These are phyloP conservation scores for Orthosia cruda DNA, from an alignment of 2,888 invertebrate species.

Conservation along the genomic window DNA sequence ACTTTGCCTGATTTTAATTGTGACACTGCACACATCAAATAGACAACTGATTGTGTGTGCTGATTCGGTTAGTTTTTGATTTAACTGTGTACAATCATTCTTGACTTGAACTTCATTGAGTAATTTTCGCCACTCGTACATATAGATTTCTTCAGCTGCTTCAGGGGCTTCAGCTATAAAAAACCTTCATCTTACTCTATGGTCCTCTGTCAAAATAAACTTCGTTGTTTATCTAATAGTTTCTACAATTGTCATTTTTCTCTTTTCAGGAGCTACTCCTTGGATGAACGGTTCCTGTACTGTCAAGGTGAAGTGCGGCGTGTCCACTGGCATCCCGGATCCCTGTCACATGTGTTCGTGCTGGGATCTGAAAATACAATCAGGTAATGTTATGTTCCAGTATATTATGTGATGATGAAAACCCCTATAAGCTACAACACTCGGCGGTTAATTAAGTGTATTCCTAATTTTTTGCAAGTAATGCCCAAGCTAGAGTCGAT, in stretches of 20 bases:
- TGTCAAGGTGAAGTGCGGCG: conserved; percentile 94
- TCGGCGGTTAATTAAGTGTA: not conserved
- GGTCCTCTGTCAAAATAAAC: not conserved
- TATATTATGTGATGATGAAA: too few species aligned
- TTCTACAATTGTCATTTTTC: not conserved
- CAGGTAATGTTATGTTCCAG: conserved; percentile 89
- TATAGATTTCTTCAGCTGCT: too few species aligned
- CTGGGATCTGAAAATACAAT: conserved; percentile 97
- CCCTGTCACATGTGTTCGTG: conserved; percentile 95
- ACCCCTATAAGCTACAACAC: not conserved
- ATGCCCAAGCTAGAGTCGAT: not conserved
- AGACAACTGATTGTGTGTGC: not conserved
- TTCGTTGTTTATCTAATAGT: not conserved
- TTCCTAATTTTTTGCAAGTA: too few species aligned
- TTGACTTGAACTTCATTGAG: too few species aligned
- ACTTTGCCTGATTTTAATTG: not conserved
- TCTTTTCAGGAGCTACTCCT: conserved; percentile 93
- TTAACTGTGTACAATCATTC: too few species aligned
- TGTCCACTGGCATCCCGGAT: conserved; percentile 97
- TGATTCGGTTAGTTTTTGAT: not conserved
- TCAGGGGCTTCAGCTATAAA: not conserved
- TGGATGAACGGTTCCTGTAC: conserved; percentile 95
- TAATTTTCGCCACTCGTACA: too few species aligned
- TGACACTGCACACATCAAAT: too few species aligned
- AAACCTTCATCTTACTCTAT: not conserved